Conservation (phyloP, 2,888 invertebrate genomes). For the Geophilus truncorum region DNA sequence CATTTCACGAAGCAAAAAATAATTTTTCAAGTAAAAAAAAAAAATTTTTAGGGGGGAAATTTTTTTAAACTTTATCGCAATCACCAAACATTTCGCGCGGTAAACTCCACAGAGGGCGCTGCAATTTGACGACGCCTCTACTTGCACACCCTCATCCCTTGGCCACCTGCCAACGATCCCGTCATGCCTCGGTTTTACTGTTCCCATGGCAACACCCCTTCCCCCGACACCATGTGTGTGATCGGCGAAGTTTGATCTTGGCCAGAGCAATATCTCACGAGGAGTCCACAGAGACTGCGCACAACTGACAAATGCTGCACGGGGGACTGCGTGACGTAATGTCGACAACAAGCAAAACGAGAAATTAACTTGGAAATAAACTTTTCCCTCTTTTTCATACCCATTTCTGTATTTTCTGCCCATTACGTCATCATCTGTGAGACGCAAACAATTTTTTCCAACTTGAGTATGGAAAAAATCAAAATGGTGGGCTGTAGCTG, state of each 20-base stretch:
- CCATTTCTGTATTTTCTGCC: too few species aligned
- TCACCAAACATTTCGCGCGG: slow-evolving; percentile 4
- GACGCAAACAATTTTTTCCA: too few species aligned
- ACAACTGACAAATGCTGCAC: slow-evolving; percentile 4
- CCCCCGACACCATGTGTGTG: slow-evolving; percentile 10
- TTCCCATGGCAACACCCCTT: not conserved
- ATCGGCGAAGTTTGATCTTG: slow-evolving; percentile 10
- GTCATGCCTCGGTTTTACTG: slow-evolving; percentile 10
- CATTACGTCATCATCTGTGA: too few species aligned
- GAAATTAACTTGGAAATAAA: not conserved
- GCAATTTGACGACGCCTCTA: not conserved
- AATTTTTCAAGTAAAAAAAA: too few species aligned
- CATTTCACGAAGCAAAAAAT: too few species aligned
- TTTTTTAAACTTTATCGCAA: not conserved
- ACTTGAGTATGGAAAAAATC: too few species aligned
- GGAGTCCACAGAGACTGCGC: slow-evolving; percentile 4
- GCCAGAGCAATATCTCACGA: slow-evolving; percentile 4
- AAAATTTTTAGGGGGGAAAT: too few species aligned
- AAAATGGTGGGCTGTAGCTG: too few species aligned
- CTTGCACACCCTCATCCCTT: not conserved
- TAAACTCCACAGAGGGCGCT: slow-evolving; percentile 10
- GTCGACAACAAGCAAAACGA: not conserved
- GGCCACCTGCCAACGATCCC: slow-evolving; percentile 5
- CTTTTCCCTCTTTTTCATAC: not conserved
- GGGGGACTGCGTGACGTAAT: not conserved